phyloP scores from a whole-genome alignment of 2,797 vertebrate genomes.

The Manis pentadactyla region DNA sequence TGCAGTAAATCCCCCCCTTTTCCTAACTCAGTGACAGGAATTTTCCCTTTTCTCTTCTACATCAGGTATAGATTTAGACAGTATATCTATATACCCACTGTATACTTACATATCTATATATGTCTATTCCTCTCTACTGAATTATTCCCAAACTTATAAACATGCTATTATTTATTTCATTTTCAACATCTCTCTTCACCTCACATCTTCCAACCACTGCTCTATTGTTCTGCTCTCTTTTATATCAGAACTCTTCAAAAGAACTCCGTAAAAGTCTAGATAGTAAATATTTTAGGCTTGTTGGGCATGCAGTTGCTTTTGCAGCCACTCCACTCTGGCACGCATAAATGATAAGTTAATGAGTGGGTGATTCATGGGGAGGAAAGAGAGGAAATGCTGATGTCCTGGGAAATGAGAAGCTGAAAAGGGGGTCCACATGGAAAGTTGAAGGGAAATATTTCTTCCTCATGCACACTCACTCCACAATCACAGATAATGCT shows the following conservation, averaged over 20 bases:
- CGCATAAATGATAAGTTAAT: not conserved
- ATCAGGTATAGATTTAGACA: not conserved
- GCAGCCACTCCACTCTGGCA: not conserved
- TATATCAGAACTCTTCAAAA: not conserved
- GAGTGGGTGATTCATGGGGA: not conserved
- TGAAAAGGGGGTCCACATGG: not conserved
- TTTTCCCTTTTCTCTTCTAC: not conserved
- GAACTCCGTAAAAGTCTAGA: not conserved
- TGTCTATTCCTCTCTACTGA: not conserved
- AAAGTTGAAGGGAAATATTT: not conserved
- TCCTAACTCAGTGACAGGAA: not conserved
- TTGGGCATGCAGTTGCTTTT: not conserved
- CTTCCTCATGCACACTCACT: not conserved
- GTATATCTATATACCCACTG: no score
- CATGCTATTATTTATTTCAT: not conserved
- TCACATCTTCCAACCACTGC: not conserved
- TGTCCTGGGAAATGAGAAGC: not conserved
- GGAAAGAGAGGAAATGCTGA: not conserved
- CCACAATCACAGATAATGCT: not conserved
- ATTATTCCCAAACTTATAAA: not conserved
- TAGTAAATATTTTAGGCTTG: not conserved
- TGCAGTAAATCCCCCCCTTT: not conserved
- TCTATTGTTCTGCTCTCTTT: not conserved
- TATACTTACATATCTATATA: not conserved
- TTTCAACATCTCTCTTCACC: not conserved